Conservation (phyloP, 2,113 vertebrate species). For the Crotophaga sulcirostris region DNA sequence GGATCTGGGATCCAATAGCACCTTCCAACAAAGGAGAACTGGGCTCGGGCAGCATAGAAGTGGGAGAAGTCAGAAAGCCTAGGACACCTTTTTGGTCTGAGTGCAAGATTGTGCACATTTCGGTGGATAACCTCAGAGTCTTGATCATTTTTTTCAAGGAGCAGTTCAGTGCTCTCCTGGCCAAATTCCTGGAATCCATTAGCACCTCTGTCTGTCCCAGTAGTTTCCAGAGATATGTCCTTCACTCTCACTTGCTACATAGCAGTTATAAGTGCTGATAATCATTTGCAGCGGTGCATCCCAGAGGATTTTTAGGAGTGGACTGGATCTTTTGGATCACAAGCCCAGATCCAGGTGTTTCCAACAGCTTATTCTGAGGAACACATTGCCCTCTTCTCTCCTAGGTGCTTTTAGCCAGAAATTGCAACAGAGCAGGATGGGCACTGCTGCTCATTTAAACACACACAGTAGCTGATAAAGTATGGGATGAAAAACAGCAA, state of each 20-base stretch:
- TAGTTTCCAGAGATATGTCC: background rate
- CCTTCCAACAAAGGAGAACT: background rate
- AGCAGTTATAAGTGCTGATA: background rate
- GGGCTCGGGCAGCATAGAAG: background rate
- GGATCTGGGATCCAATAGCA: background rate
- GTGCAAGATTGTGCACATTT: background rate
- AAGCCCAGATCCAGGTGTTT: background rate
- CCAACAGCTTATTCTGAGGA: background rate
- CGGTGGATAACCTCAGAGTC: background rate
- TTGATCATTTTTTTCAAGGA: background rate
- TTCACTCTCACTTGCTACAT: background rate
- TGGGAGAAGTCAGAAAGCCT: background rate
- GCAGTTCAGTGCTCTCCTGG: background rate
- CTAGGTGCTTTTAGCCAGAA: background rate
- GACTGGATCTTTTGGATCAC: background rate
- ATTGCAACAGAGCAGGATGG: background rate
- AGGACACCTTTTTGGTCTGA: background rate
- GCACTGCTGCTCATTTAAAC: background rate
- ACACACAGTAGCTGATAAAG: background rate
- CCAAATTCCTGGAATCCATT: background rate
- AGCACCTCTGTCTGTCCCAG: background rate
- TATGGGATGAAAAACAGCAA: background rate
- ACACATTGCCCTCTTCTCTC: background rate
- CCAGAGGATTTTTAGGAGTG: background rate
- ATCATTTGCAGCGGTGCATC: background rate